Evolutionary conservation across 2,888 invertebrate genomes (phyloP).

Genomic region (Melanchra persicariae): DNA sequence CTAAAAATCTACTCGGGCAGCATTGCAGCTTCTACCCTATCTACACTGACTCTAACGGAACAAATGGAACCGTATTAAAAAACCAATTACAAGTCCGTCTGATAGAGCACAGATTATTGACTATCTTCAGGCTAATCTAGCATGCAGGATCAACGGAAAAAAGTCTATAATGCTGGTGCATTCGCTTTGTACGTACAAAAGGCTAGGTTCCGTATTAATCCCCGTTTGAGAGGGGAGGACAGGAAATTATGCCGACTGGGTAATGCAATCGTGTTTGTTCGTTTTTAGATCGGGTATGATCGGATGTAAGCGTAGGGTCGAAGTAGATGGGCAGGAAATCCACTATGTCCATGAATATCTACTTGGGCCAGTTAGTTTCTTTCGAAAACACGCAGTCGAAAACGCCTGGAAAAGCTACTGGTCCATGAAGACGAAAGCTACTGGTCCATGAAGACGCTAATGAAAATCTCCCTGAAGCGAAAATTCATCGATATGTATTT

Average conservation of each 20-base stretch:
- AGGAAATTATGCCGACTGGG: constrained; percentile 40
- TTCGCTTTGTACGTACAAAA: constrained; percentile 19
- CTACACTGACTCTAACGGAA: neutral
- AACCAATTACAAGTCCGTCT: constrained; percentile 24
- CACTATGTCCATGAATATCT: too few species aligned
- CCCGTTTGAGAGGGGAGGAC: constrained; percentile 19
- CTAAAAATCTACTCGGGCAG: neutral
- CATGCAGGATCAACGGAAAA: constrained; percentile 10
- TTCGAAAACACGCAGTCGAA: too few species aligned
- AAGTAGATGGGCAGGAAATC: too few species aligned
- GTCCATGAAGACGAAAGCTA: too few species aligned
- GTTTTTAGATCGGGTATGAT: constrained; percentile 24
- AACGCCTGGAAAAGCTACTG: too few species aligned
- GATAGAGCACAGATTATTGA: constrained; percentile 2
- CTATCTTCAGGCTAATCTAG: constrained; percentile 15
- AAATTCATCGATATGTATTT: too few species aligned
- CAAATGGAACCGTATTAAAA: constrained; percentile 36
- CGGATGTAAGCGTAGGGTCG: neutral
- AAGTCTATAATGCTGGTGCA: constrained; percentile 15
- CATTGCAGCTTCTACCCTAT: neutral
- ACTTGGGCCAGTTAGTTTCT: too few species aligned
- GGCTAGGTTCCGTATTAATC: constrained; percentile 35
- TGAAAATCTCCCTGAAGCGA: too few species aligned
- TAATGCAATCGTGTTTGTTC: constrained; percentile 31
- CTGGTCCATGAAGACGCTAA: too few species aligned